phyloP scores from a whole-genome alignment of 2,888 invertebrate species.

The Cephalotes varians region DNA sequence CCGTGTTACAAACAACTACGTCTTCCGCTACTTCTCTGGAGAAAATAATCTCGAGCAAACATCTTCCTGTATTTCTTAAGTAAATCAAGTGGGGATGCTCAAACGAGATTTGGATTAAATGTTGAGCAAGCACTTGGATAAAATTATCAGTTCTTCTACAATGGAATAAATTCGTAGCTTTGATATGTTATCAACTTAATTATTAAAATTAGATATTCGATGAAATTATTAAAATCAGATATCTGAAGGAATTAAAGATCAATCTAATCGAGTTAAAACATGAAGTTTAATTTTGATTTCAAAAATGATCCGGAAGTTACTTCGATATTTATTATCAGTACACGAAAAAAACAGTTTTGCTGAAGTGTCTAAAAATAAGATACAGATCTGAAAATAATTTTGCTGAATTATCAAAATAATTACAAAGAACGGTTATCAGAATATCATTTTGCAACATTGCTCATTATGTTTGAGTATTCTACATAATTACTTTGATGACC shows the following conservation, averaged over 20 bases:
- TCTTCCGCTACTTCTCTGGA: too few relatives aligned
- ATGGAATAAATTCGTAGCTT: neutral
- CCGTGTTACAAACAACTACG: too few relatives aligned
- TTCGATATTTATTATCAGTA: neutral
- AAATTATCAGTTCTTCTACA: neutral
- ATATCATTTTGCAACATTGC: too few relatives aligned
- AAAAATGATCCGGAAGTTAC: neutral
- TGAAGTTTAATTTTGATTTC: neutral
- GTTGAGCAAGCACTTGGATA: neutral
- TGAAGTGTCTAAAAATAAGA: too few relatives aligned
- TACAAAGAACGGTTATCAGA: too few relatives aligned
- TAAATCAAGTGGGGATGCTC: neutral
- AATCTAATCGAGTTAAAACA: neutral
- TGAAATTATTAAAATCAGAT: neutral
- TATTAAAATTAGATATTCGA: neutral
- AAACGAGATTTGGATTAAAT: neutral
- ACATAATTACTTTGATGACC: too few relatives aligned
- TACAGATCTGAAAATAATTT: too few relatives aligned
- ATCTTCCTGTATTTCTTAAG: neutral
- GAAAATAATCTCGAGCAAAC: conserved; percentile 29
- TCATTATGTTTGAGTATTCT: too few relatives aligned
- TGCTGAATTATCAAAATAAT: too few relatives aligned
- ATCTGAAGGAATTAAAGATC: neutral
- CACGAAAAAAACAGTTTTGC: too few relatives aligned
- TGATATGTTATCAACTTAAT: neutral